Evolutionary conservation across 30 jellyfish, hydroid and myxozoan genomes (phyloP).

Genomic region (Rhopilema esculentum): DNA sequence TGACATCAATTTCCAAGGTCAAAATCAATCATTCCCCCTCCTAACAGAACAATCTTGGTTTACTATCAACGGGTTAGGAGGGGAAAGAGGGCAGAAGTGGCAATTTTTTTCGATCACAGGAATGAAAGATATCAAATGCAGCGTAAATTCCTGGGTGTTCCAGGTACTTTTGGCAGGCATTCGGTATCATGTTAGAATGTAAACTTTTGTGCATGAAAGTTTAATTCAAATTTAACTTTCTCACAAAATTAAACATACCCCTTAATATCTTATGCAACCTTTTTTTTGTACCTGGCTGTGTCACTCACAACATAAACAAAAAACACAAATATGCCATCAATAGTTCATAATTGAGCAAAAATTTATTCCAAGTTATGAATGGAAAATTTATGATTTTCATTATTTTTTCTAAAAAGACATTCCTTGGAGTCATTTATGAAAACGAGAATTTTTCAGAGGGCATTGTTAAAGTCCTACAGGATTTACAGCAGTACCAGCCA

Average conservation of each 20-base stretch:
- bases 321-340: background rate
- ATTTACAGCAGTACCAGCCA: conserved; percentile 63
- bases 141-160: background rate
- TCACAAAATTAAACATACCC: background rate
- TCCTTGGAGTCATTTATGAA: conserved; percentile 23
- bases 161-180: background rate
- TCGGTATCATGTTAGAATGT: background rate
- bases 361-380: background rate
- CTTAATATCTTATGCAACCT: background rate
- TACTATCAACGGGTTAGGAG: background rate
- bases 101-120: background rate
- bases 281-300: background rate
- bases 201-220: background rate
- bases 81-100: background rate
- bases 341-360: background rate
- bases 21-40: background rate
- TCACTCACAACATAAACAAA: background rate
- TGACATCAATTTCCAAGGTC: background rate
- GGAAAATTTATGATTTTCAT: background rate
- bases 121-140: background rate
- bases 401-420: background rate
- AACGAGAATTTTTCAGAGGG: conserved; percentile 54
- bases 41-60: background rate
- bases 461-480: conserved; percentile 40
- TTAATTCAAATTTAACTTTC: background rate